Percentiles rank a stretch among this genome's conserved stretches.
phyloP scores from a whole-genome alignment of 2,888 invertebrate species.

The Cremastinae sp. region DNA sequence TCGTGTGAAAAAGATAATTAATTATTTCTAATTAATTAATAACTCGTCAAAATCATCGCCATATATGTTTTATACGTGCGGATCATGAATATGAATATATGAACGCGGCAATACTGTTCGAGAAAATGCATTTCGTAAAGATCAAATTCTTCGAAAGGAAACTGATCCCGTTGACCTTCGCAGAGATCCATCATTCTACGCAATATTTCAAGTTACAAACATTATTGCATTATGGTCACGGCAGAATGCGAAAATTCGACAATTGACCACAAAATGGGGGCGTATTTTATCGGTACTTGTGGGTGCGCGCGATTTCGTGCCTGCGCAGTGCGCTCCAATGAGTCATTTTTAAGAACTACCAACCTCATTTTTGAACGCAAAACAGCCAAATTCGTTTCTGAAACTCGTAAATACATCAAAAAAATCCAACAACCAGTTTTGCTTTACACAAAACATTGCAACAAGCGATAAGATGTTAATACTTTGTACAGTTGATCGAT shows the following conservation, averaged over 20 bases:
- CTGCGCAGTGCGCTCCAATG: conserved; percentile 28
- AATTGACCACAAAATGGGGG: conserved; percentile 32
- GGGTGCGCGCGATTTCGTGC: conserved; percentile 29
- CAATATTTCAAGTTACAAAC: conserved; percentile 24
- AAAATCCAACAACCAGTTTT: too few relatives aligned
- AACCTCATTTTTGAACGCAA: conserved; percentile 29
- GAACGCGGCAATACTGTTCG: too few relatives aligned
- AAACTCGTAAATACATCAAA: too few relatives aligned
- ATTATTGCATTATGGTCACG: conserved; percentile 34
- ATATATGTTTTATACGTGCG: too few relatives aligned
- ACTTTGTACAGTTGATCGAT: background rate
- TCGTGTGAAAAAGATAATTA: too few relatives aligned
- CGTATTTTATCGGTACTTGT: conserved; percentile 7
- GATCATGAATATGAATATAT: too few relatives aligned
- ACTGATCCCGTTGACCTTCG: too few relatives aligned
- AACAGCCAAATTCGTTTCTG: too few relatives aligned
- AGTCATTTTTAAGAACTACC: conserved; percentile 29
- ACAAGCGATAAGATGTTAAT: background rate
- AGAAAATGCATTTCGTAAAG: too few relatives aligned
- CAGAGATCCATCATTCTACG: background rate
- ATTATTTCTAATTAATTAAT: too few relatives aligned
- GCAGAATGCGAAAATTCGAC: conserved; percentile 32
- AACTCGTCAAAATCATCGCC: too few relatives aligned
- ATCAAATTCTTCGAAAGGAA: too few relatives aligned
- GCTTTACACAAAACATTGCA: background rate